Evolutionary conservation across 1,140 invertebrate genomes (phyloP), one percentile per base, ranked within the genome.

Genomic region (Cydia strobilella): DNA sequence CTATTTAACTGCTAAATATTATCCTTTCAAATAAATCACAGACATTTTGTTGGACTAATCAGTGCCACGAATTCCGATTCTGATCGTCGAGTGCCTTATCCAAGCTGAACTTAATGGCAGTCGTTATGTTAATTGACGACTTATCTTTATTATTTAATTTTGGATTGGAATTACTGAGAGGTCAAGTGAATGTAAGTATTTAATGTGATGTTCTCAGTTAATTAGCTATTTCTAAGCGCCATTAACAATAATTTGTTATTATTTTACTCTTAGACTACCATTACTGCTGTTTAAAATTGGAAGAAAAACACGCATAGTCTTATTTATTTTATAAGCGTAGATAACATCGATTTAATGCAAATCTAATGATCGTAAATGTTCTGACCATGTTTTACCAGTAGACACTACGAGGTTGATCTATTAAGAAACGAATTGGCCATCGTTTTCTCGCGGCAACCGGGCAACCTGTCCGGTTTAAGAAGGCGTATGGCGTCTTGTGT

Each of bases 361-460:
- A 69, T 69, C 71, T 77, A 76, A 72, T 75, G 66, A 76, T 77
- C 71, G 63, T 75, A 71, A 73, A 79, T 77, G 65, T 69, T 69
- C 65, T 69, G 65, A n/a, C 65, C 65, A 69, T 69, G 65, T 69
- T 69, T 69, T 69, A 69, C 65, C 63, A 69, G 27, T 69, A 69
- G 65, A 69, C 65, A 69, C 65, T 69, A 69, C 65, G 65, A 69
- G 65, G 65, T 69, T 69, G 65, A 69, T 80, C 77, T 80, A 79
- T 84, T 80, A 82, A 80, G 78, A 79, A 82, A 79, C 80, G 77
- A 80, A 80, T 80, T 79, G 77, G 42, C 72, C 42, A 74, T 69
- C 80, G 79, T 80, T 79, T 78, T 71, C 69, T 74, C 75, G 72
- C 65, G 10, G 74, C 74, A 74, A 77, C 18, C 51, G 51, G 13